A percentile compares a stretch with the other conserved stretches of the same genome.
Conservation (phyloP, 2,113 vertebrate genomes). For the Cephalopterus ornatus region DNA sequence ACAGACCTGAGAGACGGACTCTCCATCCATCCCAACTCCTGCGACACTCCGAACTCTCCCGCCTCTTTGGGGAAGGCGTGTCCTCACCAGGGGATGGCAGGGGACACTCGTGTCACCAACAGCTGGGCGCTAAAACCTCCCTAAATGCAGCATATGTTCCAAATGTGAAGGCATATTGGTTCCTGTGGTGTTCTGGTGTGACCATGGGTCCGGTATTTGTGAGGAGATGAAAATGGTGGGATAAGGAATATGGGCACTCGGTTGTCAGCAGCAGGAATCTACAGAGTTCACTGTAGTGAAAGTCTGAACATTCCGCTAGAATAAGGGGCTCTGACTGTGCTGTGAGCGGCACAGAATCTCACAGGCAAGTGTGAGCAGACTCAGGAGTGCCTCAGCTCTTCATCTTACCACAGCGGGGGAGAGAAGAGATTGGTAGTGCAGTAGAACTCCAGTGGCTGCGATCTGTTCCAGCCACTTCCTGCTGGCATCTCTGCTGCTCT, state of each 20-base stretch:
- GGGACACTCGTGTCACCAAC: neutral
- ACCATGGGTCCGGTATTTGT: neutral
- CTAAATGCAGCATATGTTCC: neutral
- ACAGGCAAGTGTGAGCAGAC: neutral
- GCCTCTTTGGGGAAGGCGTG: neutral
- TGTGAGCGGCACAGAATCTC: neutral
- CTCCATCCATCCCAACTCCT: neutral
- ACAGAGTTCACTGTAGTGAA: neutral
- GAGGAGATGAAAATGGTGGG: neutral
- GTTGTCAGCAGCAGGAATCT: neutral
- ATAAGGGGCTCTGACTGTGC: neutral
- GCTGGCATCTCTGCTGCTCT: constrained; percentile 94
- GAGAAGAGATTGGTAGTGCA: constrained; percentile 93
- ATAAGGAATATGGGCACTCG: neutral
- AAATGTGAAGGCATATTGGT: neutral
- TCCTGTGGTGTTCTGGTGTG: neutral
- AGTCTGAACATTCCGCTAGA: neutral
- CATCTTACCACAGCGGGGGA: constrained; percentile 83
- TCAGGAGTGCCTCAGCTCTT: neutral
- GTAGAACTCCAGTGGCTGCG: constrained; percentile 85
- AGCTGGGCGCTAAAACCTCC: neutral
- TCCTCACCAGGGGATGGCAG: constrained; percentile 47
- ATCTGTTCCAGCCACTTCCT: constrained; percentile 98
- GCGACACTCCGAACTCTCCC: neutral
- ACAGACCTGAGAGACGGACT: neutral